Base-by-base conservation (phyloP, 2,797 vertebrate species). In the Kryptolebias ocellatus region DNA sequence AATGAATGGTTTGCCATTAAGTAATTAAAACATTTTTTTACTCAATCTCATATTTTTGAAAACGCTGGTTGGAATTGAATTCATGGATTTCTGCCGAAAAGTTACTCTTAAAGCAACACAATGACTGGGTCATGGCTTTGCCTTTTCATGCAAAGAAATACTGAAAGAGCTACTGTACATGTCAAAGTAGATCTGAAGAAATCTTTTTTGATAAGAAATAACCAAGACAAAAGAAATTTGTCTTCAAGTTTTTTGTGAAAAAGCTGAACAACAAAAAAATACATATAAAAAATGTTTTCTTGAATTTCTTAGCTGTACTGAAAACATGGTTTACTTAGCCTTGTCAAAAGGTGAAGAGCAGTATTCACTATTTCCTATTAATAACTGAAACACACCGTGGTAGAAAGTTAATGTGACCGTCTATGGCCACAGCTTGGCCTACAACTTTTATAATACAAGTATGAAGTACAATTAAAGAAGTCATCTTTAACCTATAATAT, bases 291-390 rank as follows among this genome's bases (percentile, higher is more conserved):
- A 42, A 51, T 28, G 11, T 9, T 12, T 4, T 7, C 17, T 60
- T 65, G 51, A 4, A 27, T n/a, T 29, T 74, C 42, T 34, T 42
- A 60, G 7, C 60, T 63, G 52, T 2, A 6, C 14, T 31, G 7
- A 64, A 45, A 74, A 74, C 3, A 28, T 24, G 50, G 45, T 42
- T 76, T 42, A 53, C 67, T 78, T 60, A 59, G 53, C 16, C 29
- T 24, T 47, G 34, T 31, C 15, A 65, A 56, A 56, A 37, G 17
- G 14, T 37, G 44, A 56, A 28, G 16, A 51, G 20, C 5, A 18
- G 18, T 18, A 56, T 78, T 78, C 70, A 72, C 74, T 53, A 73
- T 84, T 74, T 85, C 74, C 64, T 42, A 29, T 28, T 65, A 67
- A 72, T 31, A 64, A 60, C 67, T 51, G 4, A 24, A 51, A 8